A percentile compares a stretch with the other conserved stretches of the same genome.
Evolutionary conservation across 2,113 vertebrate species (phyloP).

Genomic region (Arenaria interpres): DNA sequence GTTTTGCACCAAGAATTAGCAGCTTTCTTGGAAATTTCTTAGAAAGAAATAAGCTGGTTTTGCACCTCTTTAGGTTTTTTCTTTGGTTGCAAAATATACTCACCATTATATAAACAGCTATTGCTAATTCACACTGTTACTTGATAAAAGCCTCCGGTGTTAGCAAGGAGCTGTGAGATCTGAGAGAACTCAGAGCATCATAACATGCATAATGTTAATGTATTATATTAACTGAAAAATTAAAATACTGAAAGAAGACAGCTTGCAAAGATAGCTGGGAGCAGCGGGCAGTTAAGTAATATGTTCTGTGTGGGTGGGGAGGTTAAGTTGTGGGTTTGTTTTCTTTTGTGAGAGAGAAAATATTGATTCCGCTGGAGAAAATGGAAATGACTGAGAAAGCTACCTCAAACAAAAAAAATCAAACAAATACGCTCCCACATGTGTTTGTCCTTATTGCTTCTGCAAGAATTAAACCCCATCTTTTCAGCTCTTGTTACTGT

Average conservation of each 20-base stretch:
- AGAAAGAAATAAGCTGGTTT: not conserved
- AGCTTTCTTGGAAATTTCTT: not conserved
- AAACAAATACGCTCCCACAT: not conserved
- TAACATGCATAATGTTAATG: not conserved
- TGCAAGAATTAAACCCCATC: constrained; percentile 2
- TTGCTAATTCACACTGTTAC: not conserved
- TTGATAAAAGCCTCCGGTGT: not conserved
- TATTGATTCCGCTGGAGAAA: constrained; percentile 53
- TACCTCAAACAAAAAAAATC: constrained; percentile 18
- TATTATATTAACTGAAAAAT: constrained; percentile 4
- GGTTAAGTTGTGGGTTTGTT: constrained; percentile 44
- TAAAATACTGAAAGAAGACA: not conserved
- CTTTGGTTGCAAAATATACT: not conserved
- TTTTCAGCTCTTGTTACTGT: constrained; percentile 5
- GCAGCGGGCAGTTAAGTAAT: constrained; percentile 26
- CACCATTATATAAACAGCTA: not conserved
- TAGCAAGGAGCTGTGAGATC: not conserved
- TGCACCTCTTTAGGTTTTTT: not conserved
- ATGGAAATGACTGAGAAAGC: constrained; percentile 25
- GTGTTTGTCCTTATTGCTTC: not conserved
- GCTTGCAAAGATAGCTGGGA: not conserved
- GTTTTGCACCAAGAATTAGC: not conserved
- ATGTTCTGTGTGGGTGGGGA: constrained; percentile 26
- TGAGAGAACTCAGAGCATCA: not conserved
- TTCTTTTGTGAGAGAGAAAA: constrained; percentile 58